Conservation (phyloP, 35 echinoderm and acorn worm genomes). For the Amphiura filiformis region DNA sequence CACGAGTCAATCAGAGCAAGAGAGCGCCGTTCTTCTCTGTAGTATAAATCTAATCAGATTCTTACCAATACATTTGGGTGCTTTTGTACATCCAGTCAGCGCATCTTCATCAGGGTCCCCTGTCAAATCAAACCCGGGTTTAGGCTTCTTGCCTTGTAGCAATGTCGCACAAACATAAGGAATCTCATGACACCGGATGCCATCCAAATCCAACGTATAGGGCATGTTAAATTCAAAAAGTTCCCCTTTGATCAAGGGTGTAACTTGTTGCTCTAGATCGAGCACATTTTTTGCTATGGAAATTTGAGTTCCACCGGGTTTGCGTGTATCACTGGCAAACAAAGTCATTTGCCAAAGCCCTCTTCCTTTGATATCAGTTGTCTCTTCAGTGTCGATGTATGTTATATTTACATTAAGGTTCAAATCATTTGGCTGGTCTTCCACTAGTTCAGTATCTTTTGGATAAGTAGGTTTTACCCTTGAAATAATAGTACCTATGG, state of each 20-base stretch:
- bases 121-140: conserved; percentile 57
- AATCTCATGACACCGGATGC: conserved; percentile 39
- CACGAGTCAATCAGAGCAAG: no score
- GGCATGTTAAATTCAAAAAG: conserved; percentile 62
- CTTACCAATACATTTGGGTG: conserved; percentile 49
- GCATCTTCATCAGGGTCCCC: conserved; percentile 51
- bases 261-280: background rate
- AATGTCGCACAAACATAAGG: conserved; percentile 81
- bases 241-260: conserved; percentile 42
- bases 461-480: conserved; percentile 9
- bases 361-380: conserved; percentile 52
- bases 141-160: conserved; percentile 39
- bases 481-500: conserved; percentile 38
- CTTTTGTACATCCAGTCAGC: conserved; percentile 34
- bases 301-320: conserved; percentile 34
- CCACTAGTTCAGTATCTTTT: background rate
- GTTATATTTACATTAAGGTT: conserved; percentile 24
- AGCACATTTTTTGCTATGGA: conserved; percentile 46
- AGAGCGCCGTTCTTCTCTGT: no score
- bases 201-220: conserved; percentile 43
- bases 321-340: conserved; percentile 28
- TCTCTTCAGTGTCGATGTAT: conserved; percentile 27
- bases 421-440: conserved; percentile 17
- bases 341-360: conserved; percentile 58
- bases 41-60: no score